Conservation (phyloP, 2,113 vertebrate genomes). For the Heteronetta atricapilla region DNA sequence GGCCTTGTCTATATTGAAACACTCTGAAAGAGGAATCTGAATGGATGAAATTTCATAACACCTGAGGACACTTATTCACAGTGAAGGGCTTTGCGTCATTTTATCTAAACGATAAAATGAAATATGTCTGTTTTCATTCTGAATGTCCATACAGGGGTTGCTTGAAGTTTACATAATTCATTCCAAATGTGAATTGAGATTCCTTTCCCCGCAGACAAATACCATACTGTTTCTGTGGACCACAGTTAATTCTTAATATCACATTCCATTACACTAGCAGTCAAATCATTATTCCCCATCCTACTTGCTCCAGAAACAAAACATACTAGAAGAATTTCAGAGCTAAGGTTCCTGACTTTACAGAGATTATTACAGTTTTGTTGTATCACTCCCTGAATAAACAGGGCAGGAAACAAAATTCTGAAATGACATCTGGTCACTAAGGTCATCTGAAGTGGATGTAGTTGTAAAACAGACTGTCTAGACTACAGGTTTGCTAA, state of each 20-base stretch:
- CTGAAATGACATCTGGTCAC: not conserved
- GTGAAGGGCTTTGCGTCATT: not conserved
- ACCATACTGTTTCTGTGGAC: not conserved
- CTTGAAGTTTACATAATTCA: not conserved
- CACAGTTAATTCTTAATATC: not conserved
- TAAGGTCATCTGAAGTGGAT: not conserved
- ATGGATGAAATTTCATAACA: not conserved
- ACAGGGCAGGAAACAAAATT: not conserved
- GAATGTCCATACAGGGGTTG: not conserved
- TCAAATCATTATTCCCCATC: not conserved
- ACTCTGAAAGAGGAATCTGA: not conserved
- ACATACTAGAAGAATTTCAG: not conserved
- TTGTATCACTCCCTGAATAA: not conserved
- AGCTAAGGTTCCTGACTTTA: not conserved
- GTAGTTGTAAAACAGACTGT: not conserved
- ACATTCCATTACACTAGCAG: not conserved
- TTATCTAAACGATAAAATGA: slow-evolving; percentile 17
- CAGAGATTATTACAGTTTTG: not conserved
- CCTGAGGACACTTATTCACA: not conserved
- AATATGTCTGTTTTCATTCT: not conserved
- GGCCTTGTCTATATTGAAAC: not conserved
- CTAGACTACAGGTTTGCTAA: not conserved
- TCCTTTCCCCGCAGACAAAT: not conserved
- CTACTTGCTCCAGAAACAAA: not conserved
- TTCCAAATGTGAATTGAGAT: not conserved